Evolutionary conservation across 1,140 invertebrate species (phyloP).

Genomic region (Zelostemma sp.): DNA sequence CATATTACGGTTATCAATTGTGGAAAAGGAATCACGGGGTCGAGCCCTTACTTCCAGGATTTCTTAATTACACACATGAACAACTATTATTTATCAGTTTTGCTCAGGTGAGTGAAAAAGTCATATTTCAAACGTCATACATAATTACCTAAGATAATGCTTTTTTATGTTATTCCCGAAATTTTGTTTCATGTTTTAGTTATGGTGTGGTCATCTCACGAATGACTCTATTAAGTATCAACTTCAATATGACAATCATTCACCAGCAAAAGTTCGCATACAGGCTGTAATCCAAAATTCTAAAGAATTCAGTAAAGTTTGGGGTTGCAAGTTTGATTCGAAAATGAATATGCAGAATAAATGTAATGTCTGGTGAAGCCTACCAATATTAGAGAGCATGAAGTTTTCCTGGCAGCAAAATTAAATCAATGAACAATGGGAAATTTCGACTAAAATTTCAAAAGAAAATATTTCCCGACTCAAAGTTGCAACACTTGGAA

Average conservation of each 20-base stretch:
- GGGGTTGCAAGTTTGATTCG: slow-evolving; percentile 80
- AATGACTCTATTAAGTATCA: slow-evolving; percentile 75
- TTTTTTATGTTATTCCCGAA: background rate
- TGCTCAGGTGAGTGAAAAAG: slow-evolving; percentile 78
- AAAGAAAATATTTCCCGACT: no score
- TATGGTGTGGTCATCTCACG: slow-evolving; percentile 82
- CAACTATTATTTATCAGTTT: slow-evolving; percentile 93
- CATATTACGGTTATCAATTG: slow-evolving; percentile 79
- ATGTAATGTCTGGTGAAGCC: slow-evolving; percentile 79
- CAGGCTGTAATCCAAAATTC: slow-evolving; percentile 88
- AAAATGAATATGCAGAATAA: slow-evolving; percentile 87
- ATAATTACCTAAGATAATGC: background rate
- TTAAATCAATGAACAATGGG: no score
- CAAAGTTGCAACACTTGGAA: no score
- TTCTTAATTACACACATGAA: slow-evolving; percentile 80
- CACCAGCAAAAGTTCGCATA: slow-evolving; percentile 81
- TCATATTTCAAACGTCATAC: no score
- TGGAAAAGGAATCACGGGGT: slow-evolving; percentile 73
- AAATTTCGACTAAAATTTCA: no score
- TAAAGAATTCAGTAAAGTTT: slow-evolving; percentile 85
- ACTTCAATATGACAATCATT: slow-evolving; percentile 78
- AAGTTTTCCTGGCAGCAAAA: no score
- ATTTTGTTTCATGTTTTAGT: background rate
- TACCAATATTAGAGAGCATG: no score
- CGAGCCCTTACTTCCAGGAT: slow-evolving; percentile 80